A percentile compares a stretch with the other conserved stretches of the same genome.
Evolutionary conservation across 2,888 invertebrate genomes (phyloP).

Genomic region (Sinelater perroti): DNA sequence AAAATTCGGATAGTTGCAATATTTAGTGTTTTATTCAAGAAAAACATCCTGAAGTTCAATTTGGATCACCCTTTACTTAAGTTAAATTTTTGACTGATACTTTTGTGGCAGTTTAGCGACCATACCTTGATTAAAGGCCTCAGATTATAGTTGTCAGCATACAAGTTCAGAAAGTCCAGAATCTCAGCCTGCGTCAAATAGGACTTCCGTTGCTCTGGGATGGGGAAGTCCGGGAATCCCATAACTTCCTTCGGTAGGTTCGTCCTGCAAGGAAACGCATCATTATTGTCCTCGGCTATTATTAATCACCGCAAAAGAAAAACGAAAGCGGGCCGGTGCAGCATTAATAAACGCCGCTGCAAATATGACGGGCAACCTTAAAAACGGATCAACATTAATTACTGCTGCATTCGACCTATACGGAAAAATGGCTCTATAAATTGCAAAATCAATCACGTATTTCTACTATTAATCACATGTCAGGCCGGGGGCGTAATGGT

Average conservation of each 20-base stretch:
- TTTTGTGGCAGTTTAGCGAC: too few relatives aligned
- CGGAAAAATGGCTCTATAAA: constrained; percentile 17
- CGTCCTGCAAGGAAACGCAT: constrained; percentile 67
- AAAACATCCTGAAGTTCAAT: neutral
- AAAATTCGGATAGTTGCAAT: too few relatives aligned
- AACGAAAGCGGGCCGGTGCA: neutral
- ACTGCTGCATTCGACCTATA: constrained; percentile 5
- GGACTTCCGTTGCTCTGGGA: constrained; percentile 62
- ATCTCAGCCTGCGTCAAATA: constrained; percentile 80
- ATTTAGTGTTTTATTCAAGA: too few relatives aligned
- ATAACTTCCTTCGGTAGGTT: constrained; percentile 94
- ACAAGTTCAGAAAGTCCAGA: constrained; percentile 68
- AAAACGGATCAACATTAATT: constrained; percentile 19
- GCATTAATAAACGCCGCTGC: constrained; percentile 2
- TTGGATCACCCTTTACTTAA: neutral
- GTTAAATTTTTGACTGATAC: too few relatives aligned
- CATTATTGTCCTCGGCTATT: neutral
- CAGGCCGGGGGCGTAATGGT: constrained; percentile 13
- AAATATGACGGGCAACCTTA: constrained; percentile 11
- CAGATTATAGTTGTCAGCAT: constrained; percentile 12
- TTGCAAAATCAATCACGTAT: constrained; percentile 20
- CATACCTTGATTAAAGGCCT: constrained; percentile 12
- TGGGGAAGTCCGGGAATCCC: constrained; percentile 86
- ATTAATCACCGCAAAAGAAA: neutral
- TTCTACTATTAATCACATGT: constrained; percentile 12